Evolutionary conservation across 2,888 invertebrate species (phyloP), one percentile per base, ranked within the genome.

Genomic region (Laspeyria flexula): DNA sequence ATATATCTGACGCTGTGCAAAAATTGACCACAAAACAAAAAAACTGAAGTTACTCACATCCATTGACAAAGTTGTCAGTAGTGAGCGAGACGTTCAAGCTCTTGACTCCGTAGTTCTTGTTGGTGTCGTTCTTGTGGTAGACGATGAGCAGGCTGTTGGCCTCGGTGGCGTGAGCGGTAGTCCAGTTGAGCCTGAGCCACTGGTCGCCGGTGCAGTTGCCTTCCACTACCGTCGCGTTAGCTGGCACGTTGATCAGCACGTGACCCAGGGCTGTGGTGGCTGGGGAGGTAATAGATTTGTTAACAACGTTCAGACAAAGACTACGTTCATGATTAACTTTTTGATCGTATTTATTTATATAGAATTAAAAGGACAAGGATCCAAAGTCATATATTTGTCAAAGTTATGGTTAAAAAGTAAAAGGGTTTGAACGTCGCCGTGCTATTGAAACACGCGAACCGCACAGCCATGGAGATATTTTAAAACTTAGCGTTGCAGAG

Each of bases 41-140:
- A 21, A 3, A 3, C 5, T 21, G 5, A 3, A 21, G 3, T 21
- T 21, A 87, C 88, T 90, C 60, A 84, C 90, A 77, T 10, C 76
- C 74, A 53, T 86, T 87, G 16, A 80, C 72, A 59, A 94, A 94
- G 29, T 86, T 78, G 60, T 94, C 80, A 0, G 83, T 70, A 1
- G 77, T 70, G 0, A 91, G 72, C 0, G 77, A 64, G 52, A 90
- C 58, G 64, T 90, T 82, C 47, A 90, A 45, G 48, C 66, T 69
- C 85, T 77, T 63, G 71, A 85, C 49, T 71, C 65, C 54, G 77
- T 86, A 73, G 79, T 67, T 51, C 86, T 85, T 68, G 68, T 78
- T 73, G 83, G 82, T 71, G 65, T 73, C 59, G 75, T 89, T 74
- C 85, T 65, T 65, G 78, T 72, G 47, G 90, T 77, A 78, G 63